Evolutionary conservation across 2,797 vertebrate genomes (phyloP).

Genomic region (Oreochromis grahami): DNA sequence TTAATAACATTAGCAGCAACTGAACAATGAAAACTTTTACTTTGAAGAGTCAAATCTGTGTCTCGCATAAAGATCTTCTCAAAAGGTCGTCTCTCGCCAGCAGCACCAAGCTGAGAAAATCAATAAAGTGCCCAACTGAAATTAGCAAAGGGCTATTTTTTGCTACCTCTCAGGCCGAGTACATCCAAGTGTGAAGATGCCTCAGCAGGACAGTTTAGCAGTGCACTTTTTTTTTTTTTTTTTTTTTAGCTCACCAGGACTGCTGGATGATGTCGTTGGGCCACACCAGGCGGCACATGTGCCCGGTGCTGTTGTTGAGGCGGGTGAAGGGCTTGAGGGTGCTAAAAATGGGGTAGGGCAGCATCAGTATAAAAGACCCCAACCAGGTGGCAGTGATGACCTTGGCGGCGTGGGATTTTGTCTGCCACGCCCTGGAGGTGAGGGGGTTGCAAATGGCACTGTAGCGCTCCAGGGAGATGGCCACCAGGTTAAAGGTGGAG

Average conservation of each 20-base stretch:
- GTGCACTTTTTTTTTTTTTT: neutral
- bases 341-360: constrained; percentile 93
- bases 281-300: constrained; percentile 93
- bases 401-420: constrained; percentile 92
- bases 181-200: neutral
- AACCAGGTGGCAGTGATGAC: constrained; percentile 94
- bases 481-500: constrained; percentile 95
- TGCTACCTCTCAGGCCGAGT: neutral
- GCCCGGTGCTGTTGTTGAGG: constrained; percentile 86
- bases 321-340: constrained; percentile 88
- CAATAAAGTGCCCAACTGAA: neutral
- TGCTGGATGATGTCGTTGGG: constrained; percentile 86
- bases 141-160: neutral
- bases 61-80: neutral
- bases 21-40: neutral
- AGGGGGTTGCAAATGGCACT: constrained; percentile 96
- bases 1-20: neutral
- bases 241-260: constrained; percentile 84
- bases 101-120: neutral
- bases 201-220: neutral
- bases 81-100: neutral
- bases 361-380: constrained; percentile 89
- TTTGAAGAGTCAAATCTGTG: neutral
- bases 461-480: constrained; percentile 96
- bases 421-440: constrained; percentile 95